phyloP scores from a whole-genome alignment of 2,113 vertebrate species.

The Carlito syrichta region DNA sequence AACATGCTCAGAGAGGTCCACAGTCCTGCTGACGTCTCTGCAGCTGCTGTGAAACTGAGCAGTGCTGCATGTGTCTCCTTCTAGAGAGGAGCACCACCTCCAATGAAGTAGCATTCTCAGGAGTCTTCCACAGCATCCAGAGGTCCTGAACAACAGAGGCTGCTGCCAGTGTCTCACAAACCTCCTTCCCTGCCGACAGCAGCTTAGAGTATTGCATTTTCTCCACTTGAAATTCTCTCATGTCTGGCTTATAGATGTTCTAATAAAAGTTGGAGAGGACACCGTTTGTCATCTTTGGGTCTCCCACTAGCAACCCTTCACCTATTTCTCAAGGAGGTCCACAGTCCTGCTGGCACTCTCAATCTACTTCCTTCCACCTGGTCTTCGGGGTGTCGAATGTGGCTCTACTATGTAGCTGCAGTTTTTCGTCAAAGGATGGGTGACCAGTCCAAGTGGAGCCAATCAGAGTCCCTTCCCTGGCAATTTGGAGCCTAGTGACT shows the following conservation, averaged over 20 bases:
- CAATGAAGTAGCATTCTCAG: not conserved
- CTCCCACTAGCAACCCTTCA: not conserved
- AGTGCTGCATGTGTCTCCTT: not conserved
- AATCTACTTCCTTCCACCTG: not conserved
- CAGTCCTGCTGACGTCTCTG: not conserved
- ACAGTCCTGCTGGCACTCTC: too few relatives aligned
- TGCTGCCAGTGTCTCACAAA: not conserved
- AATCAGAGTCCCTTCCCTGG: not conserved
- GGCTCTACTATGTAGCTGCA: not conserved
- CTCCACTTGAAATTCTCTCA: not conserved
- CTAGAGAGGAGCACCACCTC: not conserved
- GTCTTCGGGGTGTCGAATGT: not conserved
- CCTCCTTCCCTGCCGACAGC: not conserved
- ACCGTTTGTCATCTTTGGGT: not conserved
- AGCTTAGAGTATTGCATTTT: not conserved
- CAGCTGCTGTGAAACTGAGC: not conserved
- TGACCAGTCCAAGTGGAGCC: not conserved
- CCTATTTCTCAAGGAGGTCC: not conserved
- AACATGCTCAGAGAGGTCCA: not conserved
- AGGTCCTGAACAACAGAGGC: not conserved
- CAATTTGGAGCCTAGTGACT: not conserved
- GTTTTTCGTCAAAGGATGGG: not conserved
- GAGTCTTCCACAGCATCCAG: not conserved
- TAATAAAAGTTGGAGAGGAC: not conserved
- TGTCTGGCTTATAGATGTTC: not conserved